These are phyloP conservation scores for Dendrolimus punctatus DNA, from an alignment of 1,140 invertebrate species.

Conservation along the genomic window DNA sequence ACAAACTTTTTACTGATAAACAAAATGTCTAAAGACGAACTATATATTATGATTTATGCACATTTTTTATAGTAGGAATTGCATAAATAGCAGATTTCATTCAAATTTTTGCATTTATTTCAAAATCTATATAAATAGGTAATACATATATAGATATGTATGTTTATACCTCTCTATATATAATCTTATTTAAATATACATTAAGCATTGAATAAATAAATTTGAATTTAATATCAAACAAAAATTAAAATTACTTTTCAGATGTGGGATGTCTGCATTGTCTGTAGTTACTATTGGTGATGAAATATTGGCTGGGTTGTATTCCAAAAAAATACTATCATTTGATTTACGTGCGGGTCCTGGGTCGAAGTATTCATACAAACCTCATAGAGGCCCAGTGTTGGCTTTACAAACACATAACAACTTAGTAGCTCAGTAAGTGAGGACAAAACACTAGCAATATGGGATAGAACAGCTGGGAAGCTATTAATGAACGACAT, in stretches of 20 bases:
- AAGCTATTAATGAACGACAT: constrained; percentile 44
- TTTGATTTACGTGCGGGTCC: constrained; percentile 46
- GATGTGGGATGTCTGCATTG: constrained; percentile 58
- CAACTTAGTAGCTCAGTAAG: constrained; percentile 55
- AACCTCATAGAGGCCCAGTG: constrained; percentile 51
- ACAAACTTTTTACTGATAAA: no score
- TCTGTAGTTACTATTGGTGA: constrained; percentile 45
- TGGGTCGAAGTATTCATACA: constrained; percentile 36
- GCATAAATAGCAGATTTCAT: no score
- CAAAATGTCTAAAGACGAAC: no score
- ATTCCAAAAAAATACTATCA: constrained; percentile 50
- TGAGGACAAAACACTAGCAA: constrained; percentile 56
- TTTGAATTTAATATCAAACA: not conserved
- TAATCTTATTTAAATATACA: no score
- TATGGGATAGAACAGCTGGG: constrained; percentile 53
- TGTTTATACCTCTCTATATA: no score
- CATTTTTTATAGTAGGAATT: no score
- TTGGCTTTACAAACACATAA: constrained; percentile 37
- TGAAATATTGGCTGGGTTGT: constrained; percentile 50
- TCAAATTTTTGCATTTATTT: no score
- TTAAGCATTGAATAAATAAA: no score
- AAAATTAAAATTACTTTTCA: constrained; percentile 21
- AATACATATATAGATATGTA: no score
- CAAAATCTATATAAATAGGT: no score
- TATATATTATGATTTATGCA: no score